These are phyloP conservation scores for Hydra vulgaris DNA, from an alignment of 30 jellyfish, hydroid and myxozoan species.

Conservation along the genomic window DNA sequence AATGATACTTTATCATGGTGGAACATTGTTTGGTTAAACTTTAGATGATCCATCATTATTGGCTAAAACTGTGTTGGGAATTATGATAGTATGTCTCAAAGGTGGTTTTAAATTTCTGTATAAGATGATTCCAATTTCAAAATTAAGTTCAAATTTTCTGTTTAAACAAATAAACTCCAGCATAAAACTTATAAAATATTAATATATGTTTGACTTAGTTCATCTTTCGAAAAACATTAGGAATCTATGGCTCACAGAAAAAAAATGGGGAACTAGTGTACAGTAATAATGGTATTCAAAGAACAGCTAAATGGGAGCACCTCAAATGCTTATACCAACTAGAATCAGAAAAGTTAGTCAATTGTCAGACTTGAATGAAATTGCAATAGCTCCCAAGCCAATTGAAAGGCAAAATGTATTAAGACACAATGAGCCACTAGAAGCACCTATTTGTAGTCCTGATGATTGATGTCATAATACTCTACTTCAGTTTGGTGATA, in stretches of 20 bases:
- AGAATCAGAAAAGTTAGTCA: neutral
- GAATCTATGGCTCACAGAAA: too few relatives aligned
- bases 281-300: too few relatives aligned
- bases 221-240: neutral
- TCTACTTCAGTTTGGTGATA: neutral
- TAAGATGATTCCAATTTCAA: neutral
- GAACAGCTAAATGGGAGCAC: too few relatives aligned
- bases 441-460: neutral
- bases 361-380: neutral
- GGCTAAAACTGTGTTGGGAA: neutral
- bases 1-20: neutral
- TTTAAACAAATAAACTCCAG: neutral
- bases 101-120: neutral
- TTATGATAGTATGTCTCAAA: too few relatives aligned
- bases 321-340: neutral
- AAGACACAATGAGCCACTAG: neutral
- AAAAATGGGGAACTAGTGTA: too few relatives aligned
- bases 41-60: neutral
- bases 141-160: neutral
- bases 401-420: neutral
- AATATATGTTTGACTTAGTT: neutral
- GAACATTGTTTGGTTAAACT: neutral
- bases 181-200: neutral
- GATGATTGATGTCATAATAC: neutral
- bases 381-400: neutral